Evolutionary conservation across 2,797 vertebrate species (phyloP), one percentile per base, ranked within the genome.

Genomic region (Pipistrellus pipistrellus): DNA sequence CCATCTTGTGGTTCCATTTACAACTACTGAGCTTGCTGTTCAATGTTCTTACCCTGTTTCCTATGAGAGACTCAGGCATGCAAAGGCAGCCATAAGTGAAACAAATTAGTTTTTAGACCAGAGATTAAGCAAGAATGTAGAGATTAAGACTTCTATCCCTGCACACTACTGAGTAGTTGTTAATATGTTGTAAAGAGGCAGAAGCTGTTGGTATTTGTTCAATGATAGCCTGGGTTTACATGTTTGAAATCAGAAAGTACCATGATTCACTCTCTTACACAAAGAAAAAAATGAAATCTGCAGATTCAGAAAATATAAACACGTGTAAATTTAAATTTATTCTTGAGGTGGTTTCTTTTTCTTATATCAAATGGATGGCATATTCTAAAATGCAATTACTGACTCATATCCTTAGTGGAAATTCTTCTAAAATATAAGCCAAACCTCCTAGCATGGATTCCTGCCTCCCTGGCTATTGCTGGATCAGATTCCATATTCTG

Each of bases 1-100:
- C 83, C 94, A 85, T 41, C 94, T 85, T 62, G 85, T 93, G 96
- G 92, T 82, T 44, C 11, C 46, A 48, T 48, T 48, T 13, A 48
- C 46, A 48, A 48, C 46, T 48, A 48, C 46, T 48, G 46, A 48
- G 11, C 46, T 48, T 48, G 46, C 46, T 48, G 46, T 48, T 48
- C 11, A 48, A 14, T 13, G 46, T 48, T 48, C 46, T 14, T 48
- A 14, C 46, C 46, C 46, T 48, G 46, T 48, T 48, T 48, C 46
- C 46, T 48, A 48, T 48, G 13, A 48, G 46, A 48, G 46, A 48
- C 46, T 48, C 46, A 48, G 46, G 14, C 46, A 3, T 48, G 11
- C 12, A 48, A 48, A 48, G 12, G 46, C 46, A 48, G 11, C 46
- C 3, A 48, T 48, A 48, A 48, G 46, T 48, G 46, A 48, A 48